A percentile compares a stretch with the other conserved stretches of the same genome.
Conservation (phyloP, 2,113 vertebrate genomes). For the Albula glossodonta region DNA sequence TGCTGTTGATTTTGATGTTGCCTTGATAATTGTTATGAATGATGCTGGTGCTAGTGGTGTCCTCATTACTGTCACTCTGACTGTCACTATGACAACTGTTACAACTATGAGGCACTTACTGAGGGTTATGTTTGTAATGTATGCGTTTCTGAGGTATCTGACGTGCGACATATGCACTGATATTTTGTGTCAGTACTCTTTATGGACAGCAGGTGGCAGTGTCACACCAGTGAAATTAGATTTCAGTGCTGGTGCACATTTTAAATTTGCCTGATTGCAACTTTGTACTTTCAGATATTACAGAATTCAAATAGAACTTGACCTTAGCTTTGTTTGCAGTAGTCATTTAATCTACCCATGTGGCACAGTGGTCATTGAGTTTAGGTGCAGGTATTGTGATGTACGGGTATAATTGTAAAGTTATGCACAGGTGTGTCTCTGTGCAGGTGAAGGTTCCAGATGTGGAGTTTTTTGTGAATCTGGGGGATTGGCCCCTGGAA, state of each 20-base stretch:
- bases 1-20: no score
- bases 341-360: neutral
- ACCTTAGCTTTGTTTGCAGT: neutral
- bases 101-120: no score
- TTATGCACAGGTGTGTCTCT: neutral
- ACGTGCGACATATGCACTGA: neutral
- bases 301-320: neutral
- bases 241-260: neutral
- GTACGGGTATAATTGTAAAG: neutral
- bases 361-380: neutral
- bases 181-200: neutral
- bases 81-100: neutral
- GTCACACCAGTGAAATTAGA: neutral
- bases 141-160: neutral
- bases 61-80: neutral
- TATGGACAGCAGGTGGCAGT: slow-evolving; percentile 19
- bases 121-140: neutral
- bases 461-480: slow-evolving; percentile 94
- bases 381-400: neutral
- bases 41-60: neutral
- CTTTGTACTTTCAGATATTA: neutral
- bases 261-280: neutral
- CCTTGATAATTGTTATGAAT: no score
- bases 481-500: slow-evolving; percentile 98
- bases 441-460: slow-evolving; percentile 88